Base-by-base conservation (phyloP, 2,113 vertebrate species). In the Sander lucioperca region DNA sequence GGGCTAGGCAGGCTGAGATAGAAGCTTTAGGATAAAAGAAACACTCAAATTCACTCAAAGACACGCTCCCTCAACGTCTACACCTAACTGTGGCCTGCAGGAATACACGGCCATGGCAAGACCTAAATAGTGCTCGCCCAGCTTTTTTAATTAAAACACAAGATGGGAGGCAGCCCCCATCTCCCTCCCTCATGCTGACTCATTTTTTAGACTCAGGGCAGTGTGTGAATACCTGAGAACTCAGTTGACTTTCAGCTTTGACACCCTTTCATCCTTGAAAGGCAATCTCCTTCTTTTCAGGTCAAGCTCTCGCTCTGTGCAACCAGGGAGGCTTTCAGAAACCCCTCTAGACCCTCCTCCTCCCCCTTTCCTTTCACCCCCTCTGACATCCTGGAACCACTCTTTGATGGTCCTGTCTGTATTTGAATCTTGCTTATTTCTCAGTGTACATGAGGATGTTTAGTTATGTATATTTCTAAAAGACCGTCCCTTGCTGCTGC, bases 191-290 rank as follows among this genome's bases (percentile, higher is more conserved):
- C 74, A 69, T 82, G 85, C 91, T 93, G 92, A 93, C 83, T 94
- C 90, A 88, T 84, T 85, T 62, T 50, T 83, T 45, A 63, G 71
- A 83, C 82, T 88, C 18, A 27, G 87, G 76, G 87, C 79, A 51
- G 59, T 27, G 36, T 25, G 16, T 79, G 84, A 81, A 79, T 83
- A 80, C 76, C 78, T 70, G 68, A 84, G 50, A 86, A 89, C 72
- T 73, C 39, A 39, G 80, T 70, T 91, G 92, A 89, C 82, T 90
- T 82, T 74, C 69, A 75, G 58, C 30, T 3, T 68, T 74, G 69
- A 82, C 64, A 75, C 83, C 27, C 84, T 92, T 93, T 93, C 88
- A 92, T 89, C 79, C 84, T 77, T 92, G 87, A 93, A 91, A 91
- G 85, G 82, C 82, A 85, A 82, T 82, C 72, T 86, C 67, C 54